Conservation (phyloP, 2,797 vertebrate genomes). For the Acanthurus tractus region DNA sequence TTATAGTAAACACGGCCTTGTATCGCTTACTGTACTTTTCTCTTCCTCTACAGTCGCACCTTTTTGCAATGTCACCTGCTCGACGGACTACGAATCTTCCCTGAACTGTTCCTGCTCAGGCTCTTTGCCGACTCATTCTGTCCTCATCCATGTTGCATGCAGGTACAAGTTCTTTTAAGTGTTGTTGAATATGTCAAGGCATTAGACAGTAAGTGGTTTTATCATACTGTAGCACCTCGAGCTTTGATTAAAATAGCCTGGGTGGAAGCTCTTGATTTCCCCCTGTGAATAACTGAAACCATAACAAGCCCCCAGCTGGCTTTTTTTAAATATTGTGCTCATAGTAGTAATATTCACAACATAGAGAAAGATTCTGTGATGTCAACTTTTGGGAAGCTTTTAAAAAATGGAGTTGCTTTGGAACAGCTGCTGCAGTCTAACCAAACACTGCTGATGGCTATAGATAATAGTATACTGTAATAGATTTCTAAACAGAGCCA, state of each 20-base stretch:
- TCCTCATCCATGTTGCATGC: constrained; percentile 69
- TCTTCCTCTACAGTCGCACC: constrained; percentile 58
- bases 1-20: background rate
- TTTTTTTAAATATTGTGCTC: background rate
- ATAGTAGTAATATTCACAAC: background rate
- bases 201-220: background rate
- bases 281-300: background rate
- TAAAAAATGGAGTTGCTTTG: background rate
- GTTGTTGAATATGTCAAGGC: background rate
- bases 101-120: constrained; percentile 81
- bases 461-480: no score
- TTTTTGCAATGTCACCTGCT: constrained; percentile 77
- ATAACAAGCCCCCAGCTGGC: background rate
- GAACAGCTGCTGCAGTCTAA: background rate
- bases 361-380: background rate
- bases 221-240: no score
- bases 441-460: background rate
- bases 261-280: background rate
- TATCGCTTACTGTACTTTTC: background rate
- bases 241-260: background rate
- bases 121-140: constrained; percentile 14
- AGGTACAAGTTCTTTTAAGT: constrained; percentile 59
- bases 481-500: background rate
- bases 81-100: constrained; percentile 64
- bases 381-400: background rate